phyloP scores from a whole-genome alignment of 2,797 vertebrate genomes.

The Ctenopoma multispine region DNA sequence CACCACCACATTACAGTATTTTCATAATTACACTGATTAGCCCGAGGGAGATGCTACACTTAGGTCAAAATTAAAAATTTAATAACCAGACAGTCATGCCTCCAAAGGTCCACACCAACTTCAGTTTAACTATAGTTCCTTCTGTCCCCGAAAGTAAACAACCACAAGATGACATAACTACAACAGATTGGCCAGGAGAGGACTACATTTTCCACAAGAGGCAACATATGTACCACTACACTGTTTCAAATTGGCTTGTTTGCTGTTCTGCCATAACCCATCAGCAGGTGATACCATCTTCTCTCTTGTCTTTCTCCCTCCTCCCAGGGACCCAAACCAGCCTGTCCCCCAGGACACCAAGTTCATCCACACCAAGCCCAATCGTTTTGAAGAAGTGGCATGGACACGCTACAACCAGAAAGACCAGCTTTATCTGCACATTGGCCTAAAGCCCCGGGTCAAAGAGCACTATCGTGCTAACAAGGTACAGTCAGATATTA shows the following conservation, averaged over 20 bases:
- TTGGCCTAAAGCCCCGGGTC: slow-evolving; percentile 98
- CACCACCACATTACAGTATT: slow-evolving; percentile 44
- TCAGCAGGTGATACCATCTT: not conserved
- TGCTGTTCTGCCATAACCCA: not conserved
- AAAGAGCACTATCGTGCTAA: slow-evolving; percentile 99
- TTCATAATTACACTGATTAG: slow-evolving; percentile 65
- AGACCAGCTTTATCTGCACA: slow-evolving; percentile 98
- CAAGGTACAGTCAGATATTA: slow-evolving; percentile 84
- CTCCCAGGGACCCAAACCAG: slow-evolving; percentile 96
- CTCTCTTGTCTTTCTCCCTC: not conserved
- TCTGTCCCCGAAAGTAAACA: slow-evolving; percentile 10
- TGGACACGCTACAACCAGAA: slow-evolving; percentile 99
- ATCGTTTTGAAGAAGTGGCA: slow-evolving; percentile 98
- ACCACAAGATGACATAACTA: not conserved
- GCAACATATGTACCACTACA: not conserved
- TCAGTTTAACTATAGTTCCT: slow-evolving; percentile 20
- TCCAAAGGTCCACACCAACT: slow-evolving; percentile 14
- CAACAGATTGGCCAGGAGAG: not conserved
- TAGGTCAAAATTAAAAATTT: slow-evolving; percentile 51
- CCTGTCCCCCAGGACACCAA: slow-evolving; percentile 99
- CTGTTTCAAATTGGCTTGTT: not conserved
- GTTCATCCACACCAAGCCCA: slow-evolving; percentile 99
- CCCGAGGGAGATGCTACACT: slow-evolving; percentile 47
- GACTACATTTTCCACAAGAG: not conserved
- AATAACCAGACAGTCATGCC: slow-evolving; percentile 37